Evolutionary conservation across 2,888 invertebrate genomes (phyloP), one percentile per base, ranked within the genome.

Genomic region (Eristalinus aeneus): DNA sequence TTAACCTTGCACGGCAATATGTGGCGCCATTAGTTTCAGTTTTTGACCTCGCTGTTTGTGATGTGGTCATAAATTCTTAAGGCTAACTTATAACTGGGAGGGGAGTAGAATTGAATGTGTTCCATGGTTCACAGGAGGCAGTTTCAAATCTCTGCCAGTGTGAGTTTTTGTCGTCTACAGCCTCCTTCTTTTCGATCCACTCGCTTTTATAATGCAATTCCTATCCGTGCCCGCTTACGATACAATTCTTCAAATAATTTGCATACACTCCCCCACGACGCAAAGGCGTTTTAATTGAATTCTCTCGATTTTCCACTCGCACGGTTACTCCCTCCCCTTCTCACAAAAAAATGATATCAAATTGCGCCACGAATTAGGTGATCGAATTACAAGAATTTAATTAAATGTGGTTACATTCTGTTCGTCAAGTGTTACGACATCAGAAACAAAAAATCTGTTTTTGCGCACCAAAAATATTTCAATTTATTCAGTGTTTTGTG

Each of bases 331-430:
- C 27, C 27, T n/a, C 27, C 27, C 27, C 27, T 3, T 3, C 27
- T 3, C 23, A 27, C 22, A 23, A 54, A 27, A 69, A 58, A 69
- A 27, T 23, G 34, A 69, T 23, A 56, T 56, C 23, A 56, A 12
- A 56, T 23, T 56, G 16, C 31, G 11, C 61, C 23, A n/a, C 23
- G 34, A 36, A 58, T 39, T 39, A 69, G 69, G 58, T 58, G 69
- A 23, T 36, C 22, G 27, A 22, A 58, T 69, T 58, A 39, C 34
- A 58, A 58, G 56, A 69, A 58, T 53, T 72, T 23, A 72, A 46
- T 72, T 72, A 61, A 72, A 46, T 46, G 71, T 12, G 71, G 71
- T 72, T 22, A 16, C 23, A 58, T 36, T 27, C 36, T 4, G 6
- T 27, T 34, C 8, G 39, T 10, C 34, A 60, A 60, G n/a, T 34